phyloP scores from a whole-genome alignment of 2,888 invertebrate genomes.

The Nipponacmea schrenckii region DNA sequence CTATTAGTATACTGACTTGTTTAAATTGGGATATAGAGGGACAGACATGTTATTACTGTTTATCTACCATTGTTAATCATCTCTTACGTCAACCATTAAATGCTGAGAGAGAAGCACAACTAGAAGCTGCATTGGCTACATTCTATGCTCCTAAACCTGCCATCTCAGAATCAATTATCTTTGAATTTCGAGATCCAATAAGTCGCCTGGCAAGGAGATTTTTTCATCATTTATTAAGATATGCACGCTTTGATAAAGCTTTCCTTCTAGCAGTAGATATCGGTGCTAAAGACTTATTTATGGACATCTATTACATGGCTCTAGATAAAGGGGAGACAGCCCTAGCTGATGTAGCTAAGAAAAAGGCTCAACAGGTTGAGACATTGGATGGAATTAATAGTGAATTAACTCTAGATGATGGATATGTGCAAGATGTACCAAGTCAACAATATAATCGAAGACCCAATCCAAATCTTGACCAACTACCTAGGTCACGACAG shows the following conservation, averaged over 20 bases:
- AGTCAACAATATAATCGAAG: neutral
- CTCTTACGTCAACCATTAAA: conserved; percentile 73
- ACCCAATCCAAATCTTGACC: conserved; percentile 1
- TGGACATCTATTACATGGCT: conserved; percentile 70
- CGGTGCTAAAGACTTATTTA: conserved; percentile 86
- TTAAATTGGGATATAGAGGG: conserved; percentile 86
- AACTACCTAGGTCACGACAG: conserved; percentile 50
- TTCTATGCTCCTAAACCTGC: conserved; percentile 80
- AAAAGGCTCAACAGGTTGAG: conserved; percentile 63
- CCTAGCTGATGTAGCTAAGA: conserved; percentile 61
- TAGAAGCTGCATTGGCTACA: conserved; percentile 83
- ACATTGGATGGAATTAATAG: conserved; percentile 34
- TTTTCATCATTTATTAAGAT: conserved; percentile 81
- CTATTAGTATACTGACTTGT: conserved; percentile 75
- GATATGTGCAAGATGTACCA: conserved; percentile 17
- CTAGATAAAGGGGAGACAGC: conserved; percentile 63
- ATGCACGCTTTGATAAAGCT: conserved; percentile 77
- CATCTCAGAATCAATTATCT: conserved; percentile 76
- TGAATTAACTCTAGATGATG: conserved; percentile 25
- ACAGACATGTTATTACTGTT: conserved; percentile 78
- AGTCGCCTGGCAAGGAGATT: conserved; percentile 86
- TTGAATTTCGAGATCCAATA: conserved; percentile 80
- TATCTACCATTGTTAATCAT: conserved; percentile 80
- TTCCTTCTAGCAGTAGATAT: conserved; percentile 87
- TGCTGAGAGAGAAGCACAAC: conserved; percentile 74